These are phyloP conservation scores for Hydrophis major DNA, from an alignment of 2,797 vertebrate genomes.

Conservation along the genomic window DNA sequence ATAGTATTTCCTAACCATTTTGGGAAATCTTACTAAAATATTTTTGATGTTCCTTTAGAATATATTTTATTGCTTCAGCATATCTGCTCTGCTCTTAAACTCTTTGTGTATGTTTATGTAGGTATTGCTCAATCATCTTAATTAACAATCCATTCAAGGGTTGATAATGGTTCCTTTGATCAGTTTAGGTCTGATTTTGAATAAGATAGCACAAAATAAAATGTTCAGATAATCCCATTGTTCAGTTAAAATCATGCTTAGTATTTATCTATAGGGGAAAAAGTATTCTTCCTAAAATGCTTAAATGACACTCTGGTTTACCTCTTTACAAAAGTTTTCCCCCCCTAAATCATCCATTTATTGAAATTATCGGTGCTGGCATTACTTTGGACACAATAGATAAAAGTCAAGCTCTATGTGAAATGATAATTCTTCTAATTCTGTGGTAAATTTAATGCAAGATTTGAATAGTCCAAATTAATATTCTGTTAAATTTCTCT, in stretches of 20 bases:
- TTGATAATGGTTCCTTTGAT: neutral
- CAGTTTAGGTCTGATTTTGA: slow-evolving; percentile 20
- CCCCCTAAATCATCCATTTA: neutral
- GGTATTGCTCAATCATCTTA: neutral
- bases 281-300: neutral
- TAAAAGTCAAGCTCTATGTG: neutral
- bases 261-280: slow-evolving; percentile 15
- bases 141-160: rapidly evolving
- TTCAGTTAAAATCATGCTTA: neutral
- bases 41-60: neutral
- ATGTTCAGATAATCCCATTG: neutral
- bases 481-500: neutral
- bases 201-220: neutral
- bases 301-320: neutral
- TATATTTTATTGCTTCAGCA: neutral
- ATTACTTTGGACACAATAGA: slow-evolving; percentile 2
- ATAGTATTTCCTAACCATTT: slow-evolving; percentile 16
- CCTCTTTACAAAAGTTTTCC: slow-evolving; percentile 14
- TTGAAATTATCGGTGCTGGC: neutral
- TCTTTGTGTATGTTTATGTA: neutral
- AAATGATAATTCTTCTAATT: neutral
- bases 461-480: neutral
- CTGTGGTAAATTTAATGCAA: neutral
- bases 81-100: slow-evolving; percentile 25
- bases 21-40: neutral